Evolutionary conservation across 1,140 invertebrate species (phyloP).

Genomic region (Hycleus phaleratus): DNA sequence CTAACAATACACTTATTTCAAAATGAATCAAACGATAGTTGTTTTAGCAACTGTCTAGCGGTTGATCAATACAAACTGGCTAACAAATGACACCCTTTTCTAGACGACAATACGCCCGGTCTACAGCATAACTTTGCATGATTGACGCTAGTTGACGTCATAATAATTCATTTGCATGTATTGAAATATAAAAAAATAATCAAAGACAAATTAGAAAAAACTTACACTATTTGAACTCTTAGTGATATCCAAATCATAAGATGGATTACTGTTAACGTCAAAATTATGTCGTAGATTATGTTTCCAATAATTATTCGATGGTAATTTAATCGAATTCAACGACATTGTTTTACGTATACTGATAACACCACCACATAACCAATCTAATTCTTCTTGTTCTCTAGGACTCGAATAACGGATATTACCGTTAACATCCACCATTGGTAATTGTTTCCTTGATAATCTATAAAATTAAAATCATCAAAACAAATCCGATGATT

Average conservation of each 20-base stretch:
- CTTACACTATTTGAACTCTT: not conserved
- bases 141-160: constrained; percentile 6
- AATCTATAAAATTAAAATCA: constrained; percentile 21
- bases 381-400: constrained; percentile 33
- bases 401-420: constrained; percentile 34
- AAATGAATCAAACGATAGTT: too few species aligned
- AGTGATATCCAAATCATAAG: not conserved
- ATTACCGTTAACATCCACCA: constrained; percentile 32
- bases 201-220: not conserved
- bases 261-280: constrained; percentile 1
- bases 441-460: constrained; percentile 35
- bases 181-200: not conserved
- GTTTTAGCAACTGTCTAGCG: not conserved
- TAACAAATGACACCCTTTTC: too few species aligned
- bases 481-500: not conserved
- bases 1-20: not conserved
- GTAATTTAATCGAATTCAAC: constrained; percentile 3
- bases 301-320: constrained; percentile 33
- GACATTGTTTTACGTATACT: not conserved
- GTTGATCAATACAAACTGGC: constrained; percentile 6
- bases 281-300: constrained; percentile 26
- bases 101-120: too few species aligned
- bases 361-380: constrained; percentile 22
- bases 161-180: not conserved
- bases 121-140: not conserved